These are phyloP conservation scores for Scaptodrosophila latifasciaeformis DNA, from an alignment of 2,888 invertebrate species.

Conservation along the genomic window DNA sequence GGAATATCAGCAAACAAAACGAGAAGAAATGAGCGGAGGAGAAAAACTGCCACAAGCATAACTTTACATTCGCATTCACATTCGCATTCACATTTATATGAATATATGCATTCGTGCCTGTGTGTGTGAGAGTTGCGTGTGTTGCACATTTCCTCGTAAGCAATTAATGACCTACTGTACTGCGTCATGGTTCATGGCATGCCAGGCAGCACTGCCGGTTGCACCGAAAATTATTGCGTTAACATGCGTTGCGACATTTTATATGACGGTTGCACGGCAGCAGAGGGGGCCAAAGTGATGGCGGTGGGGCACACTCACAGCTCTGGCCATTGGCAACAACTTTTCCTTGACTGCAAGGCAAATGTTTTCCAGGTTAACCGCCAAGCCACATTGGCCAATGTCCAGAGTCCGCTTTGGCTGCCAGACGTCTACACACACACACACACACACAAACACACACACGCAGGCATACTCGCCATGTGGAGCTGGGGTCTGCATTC, in stretches of 20 bases:
- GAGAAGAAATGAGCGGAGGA: too few relatives aligned
- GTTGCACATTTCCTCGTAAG: conserved; percentile 39
- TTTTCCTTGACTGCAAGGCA: background rate
- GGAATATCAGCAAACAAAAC: too few relatives aligned
- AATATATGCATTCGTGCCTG: background rate
- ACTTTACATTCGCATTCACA: background rate
- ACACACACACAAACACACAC: conserved; percentile 18
- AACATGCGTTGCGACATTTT: conserved; percentile 61
- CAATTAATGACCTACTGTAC: conserved; percentile 67
- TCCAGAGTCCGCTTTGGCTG: conserved; percentile 1
- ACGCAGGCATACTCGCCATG: background rate
- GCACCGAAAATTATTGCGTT: conserved; percentile 50
- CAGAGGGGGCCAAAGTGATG: too few relatives aligned
- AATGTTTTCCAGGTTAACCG: conserved; percentile 37
- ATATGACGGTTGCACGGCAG: conserved; percentile 42
- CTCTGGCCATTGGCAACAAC: background rate
- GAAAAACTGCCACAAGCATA: too few relatives aligned
- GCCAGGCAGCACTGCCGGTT: background rate
- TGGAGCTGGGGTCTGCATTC: conserved; percentile 53
- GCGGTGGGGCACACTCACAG: too few relatives aligned
- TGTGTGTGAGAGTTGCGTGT: background rate
- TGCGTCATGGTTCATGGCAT: conserved; percentile 50
- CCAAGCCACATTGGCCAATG: conserved; percentile 12
- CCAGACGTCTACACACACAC: conserved; percentile 27
- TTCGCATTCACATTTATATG: background rate